A percentile compares a stretch with the other conserved stretches of the same genome.
phyloP scores from a whole-genome alignment of 2,888 invertebrate species.

The Galeopsomyia nigrocyanea region DNA sequence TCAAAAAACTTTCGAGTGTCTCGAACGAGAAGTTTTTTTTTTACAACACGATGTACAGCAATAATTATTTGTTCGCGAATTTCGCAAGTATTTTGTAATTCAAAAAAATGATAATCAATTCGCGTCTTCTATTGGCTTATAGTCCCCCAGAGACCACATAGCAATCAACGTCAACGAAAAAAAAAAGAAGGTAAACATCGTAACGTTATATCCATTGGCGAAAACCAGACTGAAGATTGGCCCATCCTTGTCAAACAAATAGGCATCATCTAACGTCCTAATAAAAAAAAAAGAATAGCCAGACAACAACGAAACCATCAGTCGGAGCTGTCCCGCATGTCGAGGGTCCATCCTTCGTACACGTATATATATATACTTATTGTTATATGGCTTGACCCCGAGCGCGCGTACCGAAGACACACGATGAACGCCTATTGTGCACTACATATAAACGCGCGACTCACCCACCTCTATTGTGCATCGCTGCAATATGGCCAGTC shows the following conservation, averaged over 20 bases:
- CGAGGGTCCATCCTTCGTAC: slow-evolving; percentile 16
- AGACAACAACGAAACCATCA: too few relatives aligned
- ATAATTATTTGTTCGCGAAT: neutral
- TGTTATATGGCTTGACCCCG: neutral
- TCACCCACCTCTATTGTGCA: slow-evolving; percentile 33
- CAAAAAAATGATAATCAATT: too few relatives aligned
- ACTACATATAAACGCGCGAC: neutral
- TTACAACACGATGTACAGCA: neutral
- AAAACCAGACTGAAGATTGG: too few relatives aligned
- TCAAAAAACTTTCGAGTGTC: neutral
- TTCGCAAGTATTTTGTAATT: too few relatives aligned
- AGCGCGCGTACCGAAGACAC: slow-evolving; percentile 7
- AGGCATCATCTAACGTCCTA: too few relatives aligned
- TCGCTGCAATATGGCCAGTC: slow-evolving; percentile 22
- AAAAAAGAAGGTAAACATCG: too few relatives aligned
- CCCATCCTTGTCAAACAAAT: too few relatives aligned
- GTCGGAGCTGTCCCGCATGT: neutral
- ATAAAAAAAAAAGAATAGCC: too few relatives aligned
- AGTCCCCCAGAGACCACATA: too few relatives aligned
- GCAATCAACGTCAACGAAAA: too few relatives aligned
- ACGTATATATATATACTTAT: neutral
- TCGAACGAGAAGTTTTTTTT: neutral
- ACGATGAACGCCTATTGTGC: slow-evolving; percentile 15
- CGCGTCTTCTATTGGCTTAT: too few relatives aligned
- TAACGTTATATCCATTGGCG: too few relatives aligned